These are phyloP conservation scores for Gastrophysa polygoni DNA, from an alignment of 2,888 invertebrate species.

Conservation along the genomic window DNA sequence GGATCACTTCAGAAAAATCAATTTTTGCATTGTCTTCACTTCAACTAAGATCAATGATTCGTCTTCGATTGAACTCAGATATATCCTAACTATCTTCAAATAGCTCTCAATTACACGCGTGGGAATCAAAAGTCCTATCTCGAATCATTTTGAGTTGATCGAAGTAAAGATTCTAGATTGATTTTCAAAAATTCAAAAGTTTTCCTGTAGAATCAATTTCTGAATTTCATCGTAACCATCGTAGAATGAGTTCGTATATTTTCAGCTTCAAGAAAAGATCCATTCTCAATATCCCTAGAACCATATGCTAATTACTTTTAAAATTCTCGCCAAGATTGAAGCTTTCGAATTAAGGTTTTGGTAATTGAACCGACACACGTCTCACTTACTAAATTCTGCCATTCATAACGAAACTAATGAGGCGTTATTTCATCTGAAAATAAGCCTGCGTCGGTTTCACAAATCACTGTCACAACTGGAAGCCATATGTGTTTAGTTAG, in stretches of 20 bases:
- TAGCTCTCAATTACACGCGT: no score
- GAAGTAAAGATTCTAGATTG: no score
- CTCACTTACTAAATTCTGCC: conserved; percentile 15
- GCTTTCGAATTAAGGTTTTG: neutral
- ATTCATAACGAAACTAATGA: conserved; percentile 25
- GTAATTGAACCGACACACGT: conserved; percentile 9
- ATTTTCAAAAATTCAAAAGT: no score
- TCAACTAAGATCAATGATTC: no score
- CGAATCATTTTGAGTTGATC: no score
- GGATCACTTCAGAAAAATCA: no score
- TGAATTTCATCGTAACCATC: neutral
- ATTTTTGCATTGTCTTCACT: no score
- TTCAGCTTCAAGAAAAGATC: neutral
- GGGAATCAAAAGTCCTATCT: no score
- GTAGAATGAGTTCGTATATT: neutral
- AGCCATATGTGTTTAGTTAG: conserved; percentile 27
- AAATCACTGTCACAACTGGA: conserved; percentile 26
- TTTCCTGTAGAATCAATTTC: no score
- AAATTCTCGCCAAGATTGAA: neutral
- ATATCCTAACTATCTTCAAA: no score
- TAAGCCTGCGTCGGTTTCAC: conserved; percentile 24
- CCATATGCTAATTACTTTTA: conserved; percentile 10
- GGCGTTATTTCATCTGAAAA: conserved; percentile 25
- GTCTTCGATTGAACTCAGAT: no score
- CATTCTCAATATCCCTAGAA: neutral